phyloP scores from a whole-genome alignment of 2,888 invertebrate species.

The Melanchra persicariae region DNA sequence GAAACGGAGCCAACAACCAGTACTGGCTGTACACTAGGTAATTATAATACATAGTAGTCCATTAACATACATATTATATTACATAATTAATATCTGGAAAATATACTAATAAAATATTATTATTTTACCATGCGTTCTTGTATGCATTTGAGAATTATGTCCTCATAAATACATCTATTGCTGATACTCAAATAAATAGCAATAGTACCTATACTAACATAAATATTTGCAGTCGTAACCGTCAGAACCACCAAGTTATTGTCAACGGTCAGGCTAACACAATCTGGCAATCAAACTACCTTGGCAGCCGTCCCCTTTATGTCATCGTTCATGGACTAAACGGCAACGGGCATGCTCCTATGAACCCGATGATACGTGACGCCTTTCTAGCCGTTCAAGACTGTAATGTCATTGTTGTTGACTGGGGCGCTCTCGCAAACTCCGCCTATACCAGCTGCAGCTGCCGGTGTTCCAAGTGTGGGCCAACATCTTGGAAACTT shows the following conservation, averaged over 20 bases:
- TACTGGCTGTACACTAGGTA: constrained; percentile 76
- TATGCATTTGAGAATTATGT: neutral
- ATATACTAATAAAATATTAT: too few relatives aligned
- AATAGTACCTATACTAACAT: too few relatives aligned
- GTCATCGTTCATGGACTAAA: constrained; percentile 84
- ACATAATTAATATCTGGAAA: too few relatives aligned
- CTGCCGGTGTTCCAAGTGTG: constrained; percentile 73
- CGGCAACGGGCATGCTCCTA: constrained; percentile 73
- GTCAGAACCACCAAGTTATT: too few relatives aligned
- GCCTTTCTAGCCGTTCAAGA: constrained; percentile 74
- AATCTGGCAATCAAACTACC: constrained; percentile 75
- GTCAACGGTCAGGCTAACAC: constrained; percentile 73
- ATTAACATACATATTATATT: too few relatives aligned
- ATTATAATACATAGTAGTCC: neutral
- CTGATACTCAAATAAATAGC: too few relatives aligned
- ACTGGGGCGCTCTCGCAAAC: constrained; percentile 77
- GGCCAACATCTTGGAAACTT: constrained; percentile 80
- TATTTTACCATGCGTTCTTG: neutral
- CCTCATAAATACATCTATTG: too few relatives aligned
- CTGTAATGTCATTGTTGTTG: constrained; percentile 80
- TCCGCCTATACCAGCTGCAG: constrained; percentile 69
- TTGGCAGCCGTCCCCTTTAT: constrained; percentile 69
- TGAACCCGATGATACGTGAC: constrained; percentile 68
- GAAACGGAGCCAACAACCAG: constrained; percentile 76
- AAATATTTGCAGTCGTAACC: too few relatives aligned